phyloP scores from a whole-genome alignment of 2,113 vertebrate genomes.

The Cephalophus harveyi region DNA sequence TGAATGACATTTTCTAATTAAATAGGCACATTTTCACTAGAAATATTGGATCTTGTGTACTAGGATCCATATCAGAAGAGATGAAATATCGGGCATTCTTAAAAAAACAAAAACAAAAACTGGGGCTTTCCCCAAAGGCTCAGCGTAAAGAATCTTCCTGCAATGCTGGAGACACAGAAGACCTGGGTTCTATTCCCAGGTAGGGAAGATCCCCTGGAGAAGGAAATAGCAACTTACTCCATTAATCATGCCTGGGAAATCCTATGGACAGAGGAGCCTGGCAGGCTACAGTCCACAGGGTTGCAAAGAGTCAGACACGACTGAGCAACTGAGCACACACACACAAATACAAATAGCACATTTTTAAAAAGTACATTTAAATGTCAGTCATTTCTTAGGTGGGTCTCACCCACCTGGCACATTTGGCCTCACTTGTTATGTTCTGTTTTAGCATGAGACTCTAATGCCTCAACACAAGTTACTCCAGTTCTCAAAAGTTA shows the following conservation, averaged over 20 bases:
- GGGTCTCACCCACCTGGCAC: neutral
- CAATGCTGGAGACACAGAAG: neutral
- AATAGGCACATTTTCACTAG: neutral
- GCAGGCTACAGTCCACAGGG: neutral
- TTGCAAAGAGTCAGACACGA: neutral
- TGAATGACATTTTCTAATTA: neutral
- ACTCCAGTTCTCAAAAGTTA: slow-evolving; percentile 38
- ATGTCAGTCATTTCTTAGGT: neutral
- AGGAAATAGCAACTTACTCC: neutral
- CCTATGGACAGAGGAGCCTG: neutral
- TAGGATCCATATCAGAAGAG: neutral
- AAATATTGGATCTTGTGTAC: too few relatives aligned
- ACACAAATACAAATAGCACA: neutral
- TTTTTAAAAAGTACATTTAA: neutral
- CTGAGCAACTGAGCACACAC: neutral
- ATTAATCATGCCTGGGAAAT: neutral
- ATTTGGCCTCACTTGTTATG: neutral
- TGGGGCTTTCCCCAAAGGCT: neutral
- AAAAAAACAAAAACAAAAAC: neutral
- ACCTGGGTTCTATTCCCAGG: neutral
- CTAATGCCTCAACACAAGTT: neutral
- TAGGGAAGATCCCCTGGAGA: neutral
- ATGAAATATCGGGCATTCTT: neutral
- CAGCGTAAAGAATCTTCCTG: neutral
- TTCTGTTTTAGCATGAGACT: neutral